Percentiles rank a stretch among this genome's conserved stretches.
These are phyloP conservation scores for Chlorops oryzae DNA, from an alignment of 1,140 invertebrate genomes.

Conservation along the genomic window DNA sequence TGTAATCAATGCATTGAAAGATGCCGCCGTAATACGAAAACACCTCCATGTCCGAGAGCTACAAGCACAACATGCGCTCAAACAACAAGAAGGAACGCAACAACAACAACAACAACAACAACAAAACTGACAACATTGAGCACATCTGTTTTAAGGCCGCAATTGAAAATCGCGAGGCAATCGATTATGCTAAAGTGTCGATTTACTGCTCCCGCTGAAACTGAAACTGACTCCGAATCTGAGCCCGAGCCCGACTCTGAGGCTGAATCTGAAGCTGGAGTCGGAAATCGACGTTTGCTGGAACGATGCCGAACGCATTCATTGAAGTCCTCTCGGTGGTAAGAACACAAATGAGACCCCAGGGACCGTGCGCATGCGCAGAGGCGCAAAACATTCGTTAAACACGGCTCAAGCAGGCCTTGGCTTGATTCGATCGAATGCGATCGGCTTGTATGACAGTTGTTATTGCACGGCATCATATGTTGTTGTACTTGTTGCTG, in stretches of 20 bases:
- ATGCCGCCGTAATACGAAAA: too few species aligned
- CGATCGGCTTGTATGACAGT: slow-evolving; percentile 42
- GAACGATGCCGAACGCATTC: neutral
- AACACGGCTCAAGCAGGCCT: neutral
- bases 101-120: slow-evolving; percentile 22
- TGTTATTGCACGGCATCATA: slow-evolving; percentile 26
- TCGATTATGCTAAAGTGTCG: slow-evolving; percentile 17
- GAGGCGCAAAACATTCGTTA: neutral
- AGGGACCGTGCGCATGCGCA: slow-evolving; percentile 5
- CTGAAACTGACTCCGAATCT: too few species aligned
- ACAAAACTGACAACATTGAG: slow-evolving; percentile 4
- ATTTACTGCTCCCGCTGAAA: too few species aligned
- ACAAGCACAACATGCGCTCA: slow-evolving; percentile 45
- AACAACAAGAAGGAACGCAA: slow-evolving; percentile 16
- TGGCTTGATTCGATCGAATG: neutral
- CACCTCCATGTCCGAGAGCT: too few species aligned
- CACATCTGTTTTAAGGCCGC: slow-evolving; percentile 9
- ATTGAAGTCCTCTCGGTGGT: neutral
- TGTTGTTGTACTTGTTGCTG: slow-evolving; percentile 11
- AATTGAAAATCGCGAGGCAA: slow-evolving; percentile 1
- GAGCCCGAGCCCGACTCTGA: too few species aligned
- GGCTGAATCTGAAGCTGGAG: too few species aligned
- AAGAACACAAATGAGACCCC: slow-evolving; percentile 14
- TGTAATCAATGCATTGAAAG: too few species aligned
- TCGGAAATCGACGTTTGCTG: neutral